Base-by-base conservation (phyloP, 2,888 invertebrate species). In the Hedya salicella region DNA sequence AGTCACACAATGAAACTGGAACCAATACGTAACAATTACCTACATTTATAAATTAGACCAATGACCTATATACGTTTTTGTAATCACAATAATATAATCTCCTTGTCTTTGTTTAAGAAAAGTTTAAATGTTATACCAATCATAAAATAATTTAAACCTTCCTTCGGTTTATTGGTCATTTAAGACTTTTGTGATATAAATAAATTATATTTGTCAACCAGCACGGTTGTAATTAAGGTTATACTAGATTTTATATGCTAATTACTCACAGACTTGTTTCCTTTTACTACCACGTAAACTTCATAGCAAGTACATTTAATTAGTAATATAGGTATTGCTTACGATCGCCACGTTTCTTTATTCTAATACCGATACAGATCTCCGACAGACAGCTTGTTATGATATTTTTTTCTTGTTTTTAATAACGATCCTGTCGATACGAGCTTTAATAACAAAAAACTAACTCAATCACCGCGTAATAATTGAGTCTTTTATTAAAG, bases 401-500 rank as follows among this genome's bases (percentile, higher is more conserved):
- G 11, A 11, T 11, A 16, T 54, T 44, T 46, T n/a, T 46, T 14
- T 19, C 17, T 46, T 32, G 21, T 53, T 53, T 52, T 39, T 36
- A 36, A 36, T 36, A 36, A 36, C 36, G 42, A 14, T 25, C 21
- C 16, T 54, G 40, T 40, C 14, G 21, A 13, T 40, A 49, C 56
- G 25, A 49, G 19, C 39, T 48, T 56, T 49, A 32, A 42, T 40
- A 60, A 36, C 25, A 25, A 25, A 65, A 44, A 59, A 65, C 52
- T 36, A 17, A 53, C 65, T 65, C 65, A 65, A 65, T 65, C 59
- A 65, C 46, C 44, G 13, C 13, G 25, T 19, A 53, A 42, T 66
- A 54, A 66, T 66, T 21, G 66, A 66, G 60, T 66, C 61, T 66
- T 66, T 66, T 61, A 66, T 61, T 32, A 61, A 53, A 66, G 60